A percentile compares a stretch with the other conserved stretches of the same genome.
These are phyloP conservation scores for Hoplias malabaricus DNA, from an alignment of 2,113 vertebrate genomes.

Conservation along the genomic window DNA sequence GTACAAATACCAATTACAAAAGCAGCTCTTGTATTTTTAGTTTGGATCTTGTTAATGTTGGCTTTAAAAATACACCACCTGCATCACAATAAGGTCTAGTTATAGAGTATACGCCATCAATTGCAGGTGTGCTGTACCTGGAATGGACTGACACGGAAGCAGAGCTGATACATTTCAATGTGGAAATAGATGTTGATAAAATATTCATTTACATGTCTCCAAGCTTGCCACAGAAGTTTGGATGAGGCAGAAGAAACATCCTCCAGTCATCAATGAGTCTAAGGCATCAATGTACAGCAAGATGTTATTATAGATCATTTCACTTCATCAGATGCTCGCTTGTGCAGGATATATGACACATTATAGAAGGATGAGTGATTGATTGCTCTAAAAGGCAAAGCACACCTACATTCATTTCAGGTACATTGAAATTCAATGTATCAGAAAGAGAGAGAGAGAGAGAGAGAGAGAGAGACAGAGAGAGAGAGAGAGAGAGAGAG, in stretches of 20 bases:
- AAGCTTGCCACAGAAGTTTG: slow-evolving; percentile 5
- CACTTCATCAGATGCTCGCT: background rate
- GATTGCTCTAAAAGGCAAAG: slow-evolving; percentile 4
- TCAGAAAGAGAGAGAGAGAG: background rate
- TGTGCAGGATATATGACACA: background rate
- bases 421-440: background rate
- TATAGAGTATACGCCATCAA: background rate
- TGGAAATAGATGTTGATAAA: slow-evolving; percentile 27
- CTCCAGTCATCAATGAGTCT: background rate
- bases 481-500: background rate
- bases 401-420: slow-evolving; percentile 20
- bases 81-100: background rate
- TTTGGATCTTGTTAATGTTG: background rate
- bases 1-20: background rate
- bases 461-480: background rate
- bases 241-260: background rate
- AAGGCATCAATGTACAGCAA: background rate
- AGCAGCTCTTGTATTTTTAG: background rate
- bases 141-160: background rate
- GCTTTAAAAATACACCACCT: background rate
- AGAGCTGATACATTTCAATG: background rate
- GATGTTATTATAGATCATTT: slow-evolving; percentile 7
- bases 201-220: slow-evolving; percentile 34
- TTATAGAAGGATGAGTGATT: slow-evolving; percentile 1
- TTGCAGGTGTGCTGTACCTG: background rate